Conservation (phyloP, 2,113 vertebrate genomes). For the Cheirogaleus medius region DNA sequence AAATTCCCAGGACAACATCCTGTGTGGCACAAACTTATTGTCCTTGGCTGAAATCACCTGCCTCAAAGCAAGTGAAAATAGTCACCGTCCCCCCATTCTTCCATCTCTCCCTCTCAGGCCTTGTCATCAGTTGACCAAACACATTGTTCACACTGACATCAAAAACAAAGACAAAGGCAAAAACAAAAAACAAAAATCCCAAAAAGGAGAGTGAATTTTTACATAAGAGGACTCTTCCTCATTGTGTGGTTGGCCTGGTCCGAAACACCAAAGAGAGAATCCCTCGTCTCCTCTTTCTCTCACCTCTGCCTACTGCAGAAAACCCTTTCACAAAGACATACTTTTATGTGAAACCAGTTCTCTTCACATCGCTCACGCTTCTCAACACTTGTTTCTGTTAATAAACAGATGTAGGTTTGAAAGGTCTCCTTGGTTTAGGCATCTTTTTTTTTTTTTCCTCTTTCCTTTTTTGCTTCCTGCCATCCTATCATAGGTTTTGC, state of each 20-base stretch:
- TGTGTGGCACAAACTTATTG: neutral
- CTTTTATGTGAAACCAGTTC: constrained; percentile 36
- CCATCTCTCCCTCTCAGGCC: neutral
- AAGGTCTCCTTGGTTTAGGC: constrained; percentile 37
- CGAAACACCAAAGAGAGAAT: neutral
- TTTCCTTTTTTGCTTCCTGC: constrained; percentile 21
- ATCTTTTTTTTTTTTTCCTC: neutral
- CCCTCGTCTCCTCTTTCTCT: neutral
- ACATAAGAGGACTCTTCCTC: neutral
- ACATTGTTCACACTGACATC: neutral
- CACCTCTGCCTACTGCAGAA: neutral
- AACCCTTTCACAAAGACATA: neutral
- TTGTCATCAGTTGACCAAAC: neutral
- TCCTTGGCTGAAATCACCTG: neutral
- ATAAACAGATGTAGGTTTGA: neutral
- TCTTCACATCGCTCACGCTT: neutral
- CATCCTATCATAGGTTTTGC: constrained; percentile 26
- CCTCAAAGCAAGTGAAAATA: neutral
- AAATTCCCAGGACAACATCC: neutral
- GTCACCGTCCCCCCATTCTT: neutral
- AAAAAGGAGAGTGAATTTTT: neutral
- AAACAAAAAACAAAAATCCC: neutral
- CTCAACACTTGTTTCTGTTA: constrained; percentile 19
- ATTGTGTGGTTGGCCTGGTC: neutral
- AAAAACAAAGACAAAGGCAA: neutral